A percentile compares a stretch with the other conserved stretches of the same genome.
phyloP scores from a whole-genome alignment of 2,888 invertebrate genomes.

The Pseudeuparius sepicola region DNA sequence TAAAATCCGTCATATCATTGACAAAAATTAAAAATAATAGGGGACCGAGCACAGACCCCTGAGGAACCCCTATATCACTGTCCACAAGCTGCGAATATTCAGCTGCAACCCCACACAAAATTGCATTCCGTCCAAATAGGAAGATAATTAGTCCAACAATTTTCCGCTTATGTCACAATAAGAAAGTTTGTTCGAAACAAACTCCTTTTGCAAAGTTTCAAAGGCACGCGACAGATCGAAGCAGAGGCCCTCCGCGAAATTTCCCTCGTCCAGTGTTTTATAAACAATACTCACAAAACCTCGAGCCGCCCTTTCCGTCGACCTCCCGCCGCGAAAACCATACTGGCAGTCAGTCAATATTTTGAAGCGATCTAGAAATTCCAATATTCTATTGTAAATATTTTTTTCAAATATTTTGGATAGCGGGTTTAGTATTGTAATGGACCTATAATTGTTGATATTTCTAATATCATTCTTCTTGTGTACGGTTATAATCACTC shows the following conservation, averaged over 20 bases:
- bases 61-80: no score
- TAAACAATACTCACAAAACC: not conserved
- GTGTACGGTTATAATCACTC: not conserved
- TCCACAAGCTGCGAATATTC: no score
- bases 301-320: not conserved
- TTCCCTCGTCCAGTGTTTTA: not conserved
- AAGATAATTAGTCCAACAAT: not conserved
- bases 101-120: no score
- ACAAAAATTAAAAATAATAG: no score
- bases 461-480: constrained; percentile 1
- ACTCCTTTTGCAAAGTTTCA: not conserved
- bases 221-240: not conserved
- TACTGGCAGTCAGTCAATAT: constrained; percentile 1
- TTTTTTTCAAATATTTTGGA: not conserved
- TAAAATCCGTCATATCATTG: no score
- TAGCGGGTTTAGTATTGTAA: not conserved
- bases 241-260: not conserved
- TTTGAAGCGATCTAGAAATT: not conserved
- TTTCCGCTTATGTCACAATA: not conserved
- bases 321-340: not conserved
- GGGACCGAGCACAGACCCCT: no score
- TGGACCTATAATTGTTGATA: not conserved
- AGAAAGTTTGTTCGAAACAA: not conserved
- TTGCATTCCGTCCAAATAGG: no score
- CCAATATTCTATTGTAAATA: not conserved